Percentiles rank a stretch among this genome's conserved stretches.
Evolutionary conservation across 2,888 invertebrate genomes (phyloP).

Genomic region (Tiliacea citrago): DNA sequence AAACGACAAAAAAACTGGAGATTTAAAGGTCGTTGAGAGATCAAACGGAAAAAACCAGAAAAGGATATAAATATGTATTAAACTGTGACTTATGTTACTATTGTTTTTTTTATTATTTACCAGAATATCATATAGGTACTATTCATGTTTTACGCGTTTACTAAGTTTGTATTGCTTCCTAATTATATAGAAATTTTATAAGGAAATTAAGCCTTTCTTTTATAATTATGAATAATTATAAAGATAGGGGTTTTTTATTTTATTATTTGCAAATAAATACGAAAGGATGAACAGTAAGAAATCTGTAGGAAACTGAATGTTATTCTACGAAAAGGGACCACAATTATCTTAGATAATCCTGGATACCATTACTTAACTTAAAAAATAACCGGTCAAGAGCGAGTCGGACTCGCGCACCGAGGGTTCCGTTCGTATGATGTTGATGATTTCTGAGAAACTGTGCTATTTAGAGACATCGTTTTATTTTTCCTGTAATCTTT

Average conservation of each 20-base stretch:
- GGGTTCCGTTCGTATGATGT: too few relatives aligned
- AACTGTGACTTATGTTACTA: slow-evolving; percentile 14
- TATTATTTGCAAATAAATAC: background rate
- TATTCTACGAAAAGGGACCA: too few relatives aligned
- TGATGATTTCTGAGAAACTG: too few relatives aligned
- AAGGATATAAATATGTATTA: slow-evolving; percentile 37
- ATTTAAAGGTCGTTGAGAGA: slow-evolving; percentile 34
- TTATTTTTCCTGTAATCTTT: too few relatives aligned
- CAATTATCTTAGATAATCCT: too few relatives aligned
- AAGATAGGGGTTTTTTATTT: background rate
- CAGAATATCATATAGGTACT: background rate
- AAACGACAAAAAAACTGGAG: slow-evolving; percentile 21
- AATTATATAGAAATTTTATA: background rate
- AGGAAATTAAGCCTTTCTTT: background rate
- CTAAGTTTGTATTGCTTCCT: background rate
- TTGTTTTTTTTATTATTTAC: slow-evolving; percentile 26
- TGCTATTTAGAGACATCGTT: too few relatives aligned
- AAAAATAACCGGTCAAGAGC: too few relatives aligned
- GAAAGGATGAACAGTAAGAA: background rate
- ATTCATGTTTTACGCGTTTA: background rate
- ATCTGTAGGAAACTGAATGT: background rate
- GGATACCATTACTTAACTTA: too few relatives aligned
- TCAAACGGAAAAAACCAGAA: slow-evolving; percentile 50
- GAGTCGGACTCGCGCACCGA: too few relatives aligned
- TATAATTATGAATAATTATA: background rate